Base-by-base conservation (phyloP, 2,888 invertebrate genomes). In the Ecliptopera silaceata region DNA sequence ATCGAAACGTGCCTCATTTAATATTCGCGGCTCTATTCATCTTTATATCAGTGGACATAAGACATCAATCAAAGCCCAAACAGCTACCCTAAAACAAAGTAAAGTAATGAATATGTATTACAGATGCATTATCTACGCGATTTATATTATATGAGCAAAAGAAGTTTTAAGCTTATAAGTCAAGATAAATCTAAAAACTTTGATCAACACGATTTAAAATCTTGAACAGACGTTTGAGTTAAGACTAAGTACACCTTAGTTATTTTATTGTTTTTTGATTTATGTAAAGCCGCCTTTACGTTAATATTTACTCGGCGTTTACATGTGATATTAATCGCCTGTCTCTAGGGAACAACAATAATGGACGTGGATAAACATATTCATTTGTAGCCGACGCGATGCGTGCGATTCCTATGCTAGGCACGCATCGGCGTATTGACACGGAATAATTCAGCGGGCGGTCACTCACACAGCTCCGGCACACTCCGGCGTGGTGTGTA, bases 401-500 rank as follows among this genome's bases (percentile, higher is more conserved):
- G 36, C 79, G 74, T 68, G 63, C 76, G 74, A 79, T 85, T 82
- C 75, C 71, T 79, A 88, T 81, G 80, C 87, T 69, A 75, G 74
- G 75, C 89, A 88, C 88, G 89, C 85, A 83, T 82, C 79, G 74
- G 78, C 77, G 81, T 84, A 85, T 82, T 80, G 80, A 84, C 84
- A 85, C 84, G 82, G 82, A 83, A 84, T 80, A 80, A 81, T 80
- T 77, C 77, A 77, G 74, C 76, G 74, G 75, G 72, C 71, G 72
- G 74, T 80, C 84, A 86, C 86, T 82, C 88, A 86, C 87, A 86
- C 86, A 82, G 69, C 68, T 71, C 47, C 41, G 44, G 38, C 42
- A 53, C 56, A 31, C 52, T 34, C 26, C 45, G 69, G 71, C 66
- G 66, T 69, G 71, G 76, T 75, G 72, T 72, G 71, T 75, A 75